phyloP scores from a whole-genome alignment of 2,888 invertebrate genomes.

The Polylopha cassiicola region DNA sequence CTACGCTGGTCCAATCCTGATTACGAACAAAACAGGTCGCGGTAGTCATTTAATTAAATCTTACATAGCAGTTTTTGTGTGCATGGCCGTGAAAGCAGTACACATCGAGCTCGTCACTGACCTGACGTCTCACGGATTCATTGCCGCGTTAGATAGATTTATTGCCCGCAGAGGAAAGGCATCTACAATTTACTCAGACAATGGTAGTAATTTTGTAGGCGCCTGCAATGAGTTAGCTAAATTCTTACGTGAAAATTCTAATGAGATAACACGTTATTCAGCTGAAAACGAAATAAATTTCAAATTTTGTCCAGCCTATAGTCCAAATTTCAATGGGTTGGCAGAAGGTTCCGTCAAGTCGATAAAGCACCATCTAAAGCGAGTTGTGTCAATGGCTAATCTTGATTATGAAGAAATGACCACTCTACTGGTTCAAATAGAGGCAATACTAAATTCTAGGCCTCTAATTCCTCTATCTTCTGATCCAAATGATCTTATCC shows the following conservation, averaged over 20 bases:
- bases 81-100: conserved; percentile 7
- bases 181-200: too few relatives aligned
- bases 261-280: neutral
- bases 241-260: too few relatives aligned
- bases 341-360: conserved; percentile 23
- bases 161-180: conserved; percentile 18
- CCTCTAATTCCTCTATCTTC: conserved; percentile 30
- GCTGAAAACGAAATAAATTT: conserved; percentile 11
- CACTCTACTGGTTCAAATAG: conserved; percentile 25
- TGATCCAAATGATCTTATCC: conserved; percentile 27
- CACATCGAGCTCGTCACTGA: conserved; percentile 22
- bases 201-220: too few relatives aligned
- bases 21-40: too few relatives aligned
- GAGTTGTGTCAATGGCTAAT: conserved; percentile 25
- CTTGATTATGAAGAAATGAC: too few relatives aligned
- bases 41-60: neutral
- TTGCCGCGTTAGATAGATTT: conserved; percentile 19
- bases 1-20: too few relatives aligned
- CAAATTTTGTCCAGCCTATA: conserved; percentile 21
- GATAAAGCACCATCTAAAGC: conserved; percentile 18
- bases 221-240: too few relatives aligned
- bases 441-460: conserved; percentile 32
- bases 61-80: neutral
- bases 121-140: conserved; percentile 9
- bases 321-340: conserved; percentile 23